Evolutionary conservation across 2,797 vertebrate genomes (phyloP), one percentile per base, ranked within the genome.

Genomic region (Sternarchorhynchus goeldii): DNA sequence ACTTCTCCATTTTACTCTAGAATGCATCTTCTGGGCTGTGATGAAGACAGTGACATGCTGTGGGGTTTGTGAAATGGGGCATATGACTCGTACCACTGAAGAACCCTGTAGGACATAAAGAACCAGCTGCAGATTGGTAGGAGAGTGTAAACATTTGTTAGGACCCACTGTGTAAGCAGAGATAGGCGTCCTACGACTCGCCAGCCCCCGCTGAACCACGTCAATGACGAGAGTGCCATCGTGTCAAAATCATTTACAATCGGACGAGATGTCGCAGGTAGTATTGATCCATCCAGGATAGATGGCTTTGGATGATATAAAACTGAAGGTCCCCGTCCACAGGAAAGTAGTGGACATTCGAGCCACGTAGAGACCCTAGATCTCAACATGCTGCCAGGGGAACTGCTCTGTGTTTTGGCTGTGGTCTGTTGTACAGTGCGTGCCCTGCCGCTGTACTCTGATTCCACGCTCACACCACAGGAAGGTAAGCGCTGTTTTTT

Each of bases 61-160:
- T 10, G 1, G 31, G n/a, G 6, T 69, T 62, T 66, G 10, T 20
- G 0, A 65, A 31, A 75, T n/a, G 53, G 34, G 1, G 57, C 29
- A 57, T 76, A 77, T 77, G 85, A 80, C 71, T 18, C 36, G 84
- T 87, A 64, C 50, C 78, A 82, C 79, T 72, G 41, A 62, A 80
- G 80, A 82, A 77, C 55, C 70, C 62, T 76, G 78, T 79, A 75
- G 82, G 84, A 88, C 85, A 90, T 86, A 88, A 92, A 91, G 75
- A 88, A 89, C 87, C 80, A 81, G 80, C 79, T 68, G 56, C 85
- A 90, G 89, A 93, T 90, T 90, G 86, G 86, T 84, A 81, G 80
- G 20, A 68, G 65, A 86, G 85, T 87, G 90, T 80, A 91, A 94
- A 94, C 92, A 94, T 94, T 94, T 93, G 91, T 93, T 90, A 91